Evolutionary conservation across 2,113 vertebrate species (phyloP), one percentile per base, ranked within the genome.

Genomic region (Erythrocercus mccallii): DNA sequence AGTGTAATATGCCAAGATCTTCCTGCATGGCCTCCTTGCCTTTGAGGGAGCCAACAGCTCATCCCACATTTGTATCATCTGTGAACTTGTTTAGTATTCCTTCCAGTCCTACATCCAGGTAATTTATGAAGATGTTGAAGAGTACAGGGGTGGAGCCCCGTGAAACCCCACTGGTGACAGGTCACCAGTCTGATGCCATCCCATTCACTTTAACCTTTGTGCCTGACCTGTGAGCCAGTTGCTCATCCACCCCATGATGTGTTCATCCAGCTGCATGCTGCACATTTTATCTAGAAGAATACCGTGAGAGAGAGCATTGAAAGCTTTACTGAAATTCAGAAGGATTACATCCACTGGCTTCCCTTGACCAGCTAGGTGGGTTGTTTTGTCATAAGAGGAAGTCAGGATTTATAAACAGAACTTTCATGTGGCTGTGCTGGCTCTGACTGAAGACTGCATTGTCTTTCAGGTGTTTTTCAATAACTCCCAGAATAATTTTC

Each of bases 1-100:
- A 1, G 23, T 62, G 13, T n/a, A 3, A n/a, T n/a, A 44, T 79
- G 19, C 2, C 5, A 9, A 44, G 19, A 9, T 35, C 2, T 23
- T 31, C 5, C 76, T 53, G 24, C 31, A 78, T 30, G 37, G 11
- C 35, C 17, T 61, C 35, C 7, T 8, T 77, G 22, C 18, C 8
- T 58, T 18, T 0, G 3, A 42, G 37, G 23, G 10, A 40, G 5
- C 7, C 23, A 78, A 21, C 13, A 62, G 10, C 22, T 50, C 10
- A 1, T 50, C 35, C 16, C 15, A 50, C 0, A 2, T 38, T 40
- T 40, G 17, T 40, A 27, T 12, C 4, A 61, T 33, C 6, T 50
- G 35, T 40, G 28, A 48, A 37, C 24, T n/a, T 51, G 23, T 30
- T 40, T 40, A 40, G 30, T 15, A 8, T 62, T 23, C 30, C 14